Evolutionary conservation across 1,140 invertebrate species (phyloP), one percentile per base, ranked within the genome.

Genomic region (Trachymyrmex cornetzi): DNA sequence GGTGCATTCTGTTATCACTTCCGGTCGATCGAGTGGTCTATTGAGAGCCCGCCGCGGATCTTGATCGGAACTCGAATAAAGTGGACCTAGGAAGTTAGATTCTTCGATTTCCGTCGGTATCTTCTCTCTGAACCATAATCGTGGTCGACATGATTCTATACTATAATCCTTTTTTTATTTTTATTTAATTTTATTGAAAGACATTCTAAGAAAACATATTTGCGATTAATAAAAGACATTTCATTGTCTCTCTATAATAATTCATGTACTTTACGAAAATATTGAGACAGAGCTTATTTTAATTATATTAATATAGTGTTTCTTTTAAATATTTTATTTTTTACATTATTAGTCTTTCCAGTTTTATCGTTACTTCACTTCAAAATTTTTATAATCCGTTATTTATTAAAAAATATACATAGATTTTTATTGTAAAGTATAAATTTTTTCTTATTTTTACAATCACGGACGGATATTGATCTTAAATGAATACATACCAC

Each of bases 11-110:
- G 84, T 81, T 86, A 88, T 86, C 84, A 72, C 66, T 86, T 86
- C 85, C 85, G 87, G 67, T 86, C 85, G 87, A 88, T 88, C 87
- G 75, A 86, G 74, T 77, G 27, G 50, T 67, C 64, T 81, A 59
- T 82, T 38, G 77, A 80, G 53, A 81, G 38, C 19, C 19, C 19
- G 75, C 24, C 55, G 2, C 57, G 57, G 24, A 44, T 27, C 57
- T 85, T 64, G 75, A 80, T 86, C 75, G 63, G 30, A 3, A 11
- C 34, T 22, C 14, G 34, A 79, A 63, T 53, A 38, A 80, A 67
- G n/a, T 34, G 27, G 12, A 74, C 22, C 50, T 19, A 2, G 38
- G 61, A 61, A 50, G 38, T 19, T 44, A 38, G 34, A 61, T 48
- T 48, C 27, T 61, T 59, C 53, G 53, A 38, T 59, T 12, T 44